A percentile compares a stretch with the other conserved stretches of the same genome.
Conservation (phyloP, 1,140 invertebrate genomes). For the Mya arenaria region DNA sequence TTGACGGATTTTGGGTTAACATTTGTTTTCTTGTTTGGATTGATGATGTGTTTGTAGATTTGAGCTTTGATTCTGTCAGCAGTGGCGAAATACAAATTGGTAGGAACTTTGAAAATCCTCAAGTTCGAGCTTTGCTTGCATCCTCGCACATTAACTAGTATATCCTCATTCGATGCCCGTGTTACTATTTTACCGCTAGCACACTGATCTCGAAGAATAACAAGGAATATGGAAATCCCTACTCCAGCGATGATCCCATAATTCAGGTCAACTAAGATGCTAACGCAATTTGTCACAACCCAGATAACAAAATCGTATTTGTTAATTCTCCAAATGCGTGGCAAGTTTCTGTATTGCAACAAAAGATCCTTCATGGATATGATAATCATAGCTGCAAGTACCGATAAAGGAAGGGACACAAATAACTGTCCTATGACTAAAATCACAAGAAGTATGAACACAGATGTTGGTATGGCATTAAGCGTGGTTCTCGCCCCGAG, state of each 20-base stretch:
- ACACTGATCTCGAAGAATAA: constrained; percentile 66
- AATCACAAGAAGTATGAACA: constrained; percentile 81
- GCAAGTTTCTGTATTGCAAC: constrained; percentile 87
- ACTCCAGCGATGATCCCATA: constrained; percentile 72
- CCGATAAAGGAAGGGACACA: constrained; percentile 77
- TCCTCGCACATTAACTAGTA: constrained; percentile 79
- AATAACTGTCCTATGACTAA: constrained; percentile 80
- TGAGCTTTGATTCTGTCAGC: constrained; percentile 72
- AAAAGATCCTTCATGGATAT: constrained; percentile 76
- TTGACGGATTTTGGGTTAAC: background rate
- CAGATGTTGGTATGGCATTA: constrained; percentile 76
- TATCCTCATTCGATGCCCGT: constrained; percentile 54
- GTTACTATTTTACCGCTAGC: constrained; percentile 46
- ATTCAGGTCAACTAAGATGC: constrained; percentile 69
- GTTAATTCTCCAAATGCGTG: constrained; percentile 69
- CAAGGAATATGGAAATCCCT: constrained; percentile 63
- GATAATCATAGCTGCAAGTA: constrained; percentile 76
- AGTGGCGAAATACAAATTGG: constrained; percentile 78
- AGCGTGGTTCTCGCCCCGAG: constrained; percentile 66
- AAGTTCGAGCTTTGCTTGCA: constrained; percentile 83
- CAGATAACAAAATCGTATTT: constrained; percentile 76
- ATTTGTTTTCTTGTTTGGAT: constrained; percentile 53
- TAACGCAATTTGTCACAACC: constrained; percentile 64
- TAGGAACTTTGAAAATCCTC: constrained; percentile 77
- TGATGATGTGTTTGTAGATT: constrained; percentile 59